Evolutionary conservation across 2,888 invertebrate species (phyloP).

Genomic region (Desoria tigrina): DNA sequence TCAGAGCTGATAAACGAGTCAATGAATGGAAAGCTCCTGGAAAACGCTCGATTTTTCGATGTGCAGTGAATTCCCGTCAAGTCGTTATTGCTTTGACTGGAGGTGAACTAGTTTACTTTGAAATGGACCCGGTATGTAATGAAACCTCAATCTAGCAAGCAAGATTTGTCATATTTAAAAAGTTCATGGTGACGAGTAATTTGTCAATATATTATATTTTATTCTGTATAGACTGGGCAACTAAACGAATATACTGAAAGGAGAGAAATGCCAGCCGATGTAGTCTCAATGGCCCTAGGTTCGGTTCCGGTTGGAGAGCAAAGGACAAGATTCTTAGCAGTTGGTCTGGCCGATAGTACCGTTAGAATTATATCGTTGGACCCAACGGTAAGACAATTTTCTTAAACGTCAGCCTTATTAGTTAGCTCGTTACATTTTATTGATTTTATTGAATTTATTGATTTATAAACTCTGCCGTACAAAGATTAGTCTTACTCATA

Average conservation of each 20-base stretch:
- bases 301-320: conserved; percentile 94
- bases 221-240: conserved; percentile 86
- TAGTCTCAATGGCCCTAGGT: conserved; percentile 97
- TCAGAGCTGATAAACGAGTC: conserved; percentile 94
- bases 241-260: conserved; percentile 97
- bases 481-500: too few relatives aligned
- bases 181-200: too few relatives aligned
- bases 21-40: conserved; percentile 99
- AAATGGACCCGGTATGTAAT: conserved; percentile 92
- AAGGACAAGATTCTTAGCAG: conserved; percentile 91
- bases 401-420: neutral
- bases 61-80: conserved; percentile 97
- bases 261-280: conserved; percentile 94
- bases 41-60: conserved; percentile 93
- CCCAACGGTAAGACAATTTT: conserved; percentile 69
- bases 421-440: neutral
- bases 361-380: conserved; percentile 96
- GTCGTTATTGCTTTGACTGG: conserved; percentile 97
- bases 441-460: neutral
- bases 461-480: too few relatives aligned
- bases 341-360: conserved; percentile 92
- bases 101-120: conserved; percentile 97
- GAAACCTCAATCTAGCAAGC: neutral
- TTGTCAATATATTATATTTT: conserved; percentile 13
- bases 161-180: conserved; percentile 5